Evolutionary conservation across 2,888 invertebrate genomes (phyloP), one percentile per base, ranked within the genome.

Genomic region (Euclidia mi): DNA sequence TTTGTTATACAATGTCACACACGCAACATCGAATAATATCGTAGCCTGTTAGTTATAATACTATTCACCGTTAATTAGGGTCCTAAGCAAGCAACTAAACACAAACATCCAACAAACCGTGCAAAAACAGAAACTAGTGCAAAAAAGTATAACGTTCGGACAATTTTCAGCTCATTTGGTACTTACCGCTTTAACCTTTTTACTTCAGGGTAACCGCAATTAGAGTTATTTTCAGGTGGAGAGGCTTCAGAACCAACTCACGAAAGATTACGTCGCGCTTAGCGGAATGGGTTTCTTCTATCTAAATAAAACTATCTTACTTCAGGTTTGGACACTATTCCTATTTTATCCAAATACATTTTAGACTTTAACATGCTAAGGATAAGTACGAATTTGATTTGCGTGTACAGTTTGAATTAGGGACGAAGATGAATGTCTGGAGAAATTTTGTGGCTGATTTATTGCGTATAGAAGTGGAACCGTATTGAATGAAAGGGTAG

Each of bases 281-380:
- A 95, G 95, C 18, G 96, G 96, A 34, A 93, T 92, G 61, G 94
- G 95, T 4, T 95, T 96, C 61, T 96, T 95, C 72, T 85, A 91
- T 31, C 79, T 96, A 6, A 95, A 95, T 0, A 89, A 95, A 70
- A 91, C 86, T 60, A 94, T 95, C 67, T 80, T 96, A 12, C 84
- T 96, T 56, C 94, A 95, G 78, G 96, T 95, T 78, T 37, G 41
- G 29, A 38, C 2, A 18, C 9, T 17, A 2, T 14, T 40, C 0
- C 4, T 31, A 12, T 2, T n/a, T n/a, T 34, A 34, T 6, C 1
- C 7, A 7, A 34, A 14, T 34, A 12, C 7, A 14, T 14, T 34
- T 34, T 34, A 14, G 4, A 14, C 14, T 14, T 6, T 7, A 15
- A 14, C 4, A 7, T 12, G 0, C n/a, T n/a, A n/a, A 11, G 1